A percentile compares a stretch with the other conserved stretches of the same genome.
Conservation (phyloP, 2,797 vertebrate genomes). For the Macropus fuliginosus region DNA sequence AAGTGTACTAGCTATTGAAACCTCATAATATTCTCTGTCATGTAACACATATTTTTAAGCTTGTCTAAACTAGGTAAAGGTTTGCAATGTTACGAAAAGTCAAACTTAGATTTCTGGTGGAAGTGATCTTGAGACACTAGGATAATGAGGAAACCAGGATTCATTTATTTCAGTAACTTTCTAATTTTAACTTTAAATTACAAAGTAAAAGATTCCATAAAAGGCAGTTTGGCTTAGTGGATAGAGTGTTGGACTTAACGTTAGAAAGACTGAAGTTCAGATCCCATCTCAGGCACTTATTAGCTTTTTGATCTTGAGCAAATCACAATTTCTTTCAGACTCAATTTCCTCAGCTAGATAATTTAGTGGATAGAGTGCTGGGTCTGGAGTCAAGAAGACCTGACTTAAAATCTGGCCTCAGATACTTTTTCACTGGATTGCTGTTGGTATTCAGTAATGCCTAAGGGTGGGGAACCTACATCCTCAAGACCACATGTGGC, state of each 20-base stretch:
- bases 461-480: too few relatives aligned
- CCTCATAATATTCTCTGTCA: background rate
- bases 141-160: background rate
- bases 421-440: too few relatives aligned
- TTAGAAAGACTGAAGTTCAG: background rate
- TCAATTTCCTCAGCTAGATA: background rate
- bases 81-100: background rate
- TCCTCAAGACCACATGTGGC: too few relatives aligned
- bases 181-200: background rate
- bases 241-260: background rate
- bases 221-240: background rate
- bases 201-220: background rate
- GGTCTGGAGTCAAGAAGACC: background rate
- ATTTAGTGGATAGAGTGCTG: background rate
- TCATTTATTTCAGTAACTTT: background rate
- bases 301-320: background rate
- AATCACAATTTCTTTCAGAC: background rate
- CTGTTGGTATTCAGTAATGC: too few relatives aligned
- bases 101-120: background rate
- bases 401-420: background rate
- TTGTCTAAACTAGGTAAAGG: background rate
- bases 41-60: background rate
- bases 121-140: background rate
- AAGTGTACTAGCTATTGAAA: constrained; percentile 42
- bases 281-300: background rate